Evolutionary conservation across 2,797 vertebrate species (phyloP).

Genomic region (Argya squamiceps): DNA sequence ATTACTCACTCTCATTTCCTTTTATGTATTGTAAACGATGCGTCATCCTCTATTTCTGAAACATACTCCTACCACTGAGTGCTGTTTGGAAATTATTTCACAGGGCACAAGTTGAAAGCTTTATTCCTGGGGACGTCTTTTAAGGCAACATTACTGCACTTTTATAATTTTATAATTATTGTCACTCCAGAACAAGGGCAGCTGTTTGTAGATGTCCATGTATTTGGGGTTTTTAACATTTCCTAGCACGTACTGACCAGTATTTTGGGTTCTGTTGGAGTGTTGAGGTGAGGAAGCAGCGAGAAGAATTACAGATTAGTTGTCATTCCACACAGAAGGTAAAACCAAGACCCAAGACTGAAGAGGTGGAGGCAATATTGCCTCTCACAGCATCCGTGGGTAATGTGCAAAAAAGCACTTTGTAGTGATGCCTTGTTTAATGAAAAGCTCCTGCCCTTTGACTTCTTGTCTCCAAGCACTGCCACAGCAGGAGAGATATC

Average conservation of each 20-base stretch:
- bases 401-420: slow-evolving; percentile 2
- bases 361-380: background rate
- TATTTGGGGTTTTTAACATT: background rate
- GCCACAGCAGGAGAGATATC: background rate
- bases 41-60: slow-evolving; percentile 47
- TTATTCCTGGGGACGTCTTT: background rate
- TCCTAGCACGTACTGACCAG: background rate
- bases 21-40: slow-evolving; percentile 28
- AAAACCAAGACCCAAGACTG: background rate
- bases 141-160: background rate
- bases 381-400: background rate
- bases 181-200: background rate
- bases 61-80: slow-evolving; percentile 4
- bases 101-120: background rate
- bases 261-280: background rate
- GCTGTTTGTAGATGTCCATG: background rate
- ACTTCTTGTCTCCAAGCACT: background rate
- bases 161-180: background rate
- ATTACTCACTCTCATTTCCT: slow-evolving; percentile 55
- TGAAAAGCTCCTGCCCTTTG: slow-evolving; percentile 13
- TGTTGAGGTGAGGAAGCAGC: background rate
- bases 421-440: background rate
- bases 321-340: background rate
- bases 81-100: slow-evolving; percentile 29
- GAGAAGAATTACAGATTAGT: background rate